Percentiles rank a stretch among this genome's conserved stretches.
These are phyloP conservation scores for Lithobates pipiens DNA, from an alignment of 2,797 vertebrate genomes.

Conservation along the genomic window DNA sequence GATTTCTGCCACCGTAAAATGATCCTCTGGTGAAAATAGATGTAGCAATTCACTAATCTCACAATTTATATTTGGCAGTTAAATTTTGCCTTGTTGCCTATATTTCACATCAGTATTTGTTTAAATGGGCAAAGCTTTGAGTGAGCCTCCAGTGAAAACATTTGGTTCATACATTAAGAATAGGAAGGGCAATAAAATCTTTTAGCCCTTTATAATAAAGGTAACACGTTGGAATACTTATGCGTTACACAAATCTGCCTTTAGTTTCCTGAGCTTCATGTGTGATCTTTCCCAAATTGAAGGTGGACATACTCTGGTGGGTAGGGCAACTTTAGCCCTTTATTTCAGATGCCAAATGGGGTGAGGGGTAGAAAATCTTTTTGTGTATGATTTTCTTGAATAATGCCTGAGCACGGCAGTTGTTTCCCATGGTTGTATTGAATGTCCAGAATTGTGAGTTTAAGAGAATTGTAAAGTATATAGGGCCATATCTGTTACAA, in stretches of 20 bases:
- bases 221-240: conserved; percentile 39
- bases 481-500: too few relatives aligned
- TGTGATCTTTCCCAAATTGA: background rate
- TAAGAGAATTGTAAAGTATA: too few relatives aligned
- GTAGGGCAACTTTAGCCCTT: too few relatives aligned
- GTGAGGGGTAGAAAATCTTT: too few relatives aligned
- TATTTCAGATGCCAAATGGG: too few relatives aligned
- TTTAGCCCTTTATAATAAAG: conserved; percentile 41
- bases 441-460: too few relatives aligned
- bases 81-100: conserved; percentile 32
- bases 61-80: conserved; percentile 59
- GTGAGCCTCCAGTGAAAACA: conserved; percentile 57
- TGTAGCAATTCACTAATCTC: conserved; percentile 60
- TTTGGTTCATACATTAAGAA: conserved; percentile 56
- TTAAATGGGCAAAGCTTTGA: conserved; percentile 53
- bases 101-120: conserved; percentile 37
- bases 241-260: conserved; percentile 10
- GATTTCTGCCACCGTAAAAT: conserved; percentile 51
- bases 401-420: too few relatives aligned
- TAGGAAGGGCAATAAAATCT: conserved; percentile 41
- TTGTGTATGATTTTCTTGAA: too few relatives aligned
- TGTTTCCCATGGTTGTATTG: too few relatives aligned
- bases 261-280: conserved; percentile 12
- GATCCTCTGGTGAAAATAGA: conserved; percentile 58
- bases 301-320: background rate